Evolutionary conservation across 1,140 invertebrate species (phyloP).

Genomic region (Telenomus remus): DNA sequence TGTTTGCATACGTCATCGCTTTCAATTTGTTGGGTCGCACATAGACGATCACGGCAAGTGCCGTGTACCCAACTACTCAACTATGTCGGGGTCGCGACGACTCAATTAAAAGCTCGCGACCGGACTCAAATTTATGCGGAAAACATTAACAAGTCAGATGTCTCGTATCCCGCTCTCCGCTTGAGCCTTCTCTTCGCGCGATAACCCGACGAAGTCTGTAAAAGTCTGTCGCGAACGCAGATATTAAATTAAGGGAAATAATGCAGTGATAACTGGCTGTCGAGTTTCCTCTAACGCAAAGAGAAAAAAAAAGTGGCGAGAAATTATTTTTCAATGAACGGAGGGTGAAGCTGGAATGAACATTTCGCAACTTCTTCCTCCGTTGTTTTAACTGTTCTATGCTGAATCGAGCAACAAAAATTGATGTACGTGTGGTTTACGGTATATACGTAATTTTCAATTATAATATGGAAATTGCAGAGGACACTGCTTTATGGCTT

Average conservation of each 20-base stretch:
- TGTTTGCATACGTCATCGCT: conserved; percentile 59
- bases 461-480: conserved; percentile 14
- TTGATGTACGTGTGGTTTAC: background rate
- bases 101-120: conserved; percentile 72
- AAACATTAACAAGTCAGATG: conserved; percentile 76
- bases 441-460: conserved; percentile 12
- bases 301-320: conserved; percentile 32
- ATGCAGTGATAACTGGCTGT: conserved; percentile 69
- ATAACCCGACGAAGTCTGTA: conserved; percentile 48
- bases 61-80: conserved; percentile 43
- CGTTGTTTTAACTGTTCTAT: background rate
- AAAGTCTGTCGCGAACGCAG: conserved; percentile 54
- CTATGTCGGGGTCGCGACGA: conserved; percentile 56
- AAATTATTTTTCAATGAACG: conserved; percentile 42
- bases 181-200: conserved; percentile 30
- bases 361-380: conserved; percentile 9
- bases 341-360: background rate
- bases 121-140: conserved; percentile 71
- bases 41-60: conserved; percentile 52
- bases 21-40: conserved; percentile 51
- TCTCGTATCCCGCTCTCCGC: conserved; percentile 44
- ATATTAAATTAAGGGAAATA: conserved; percentile 73
- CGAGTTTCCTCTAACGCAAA: conserved; percentile 32
- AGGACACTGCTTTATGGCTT: background rate
- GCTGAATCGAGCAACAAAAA: conserved; percentile 3